Evolutionary conservation across 2,797 vertebrate species (phyloP), one percentile per base, ranked within the genome.

Genomic region (Crax fasciolata): DNA sequence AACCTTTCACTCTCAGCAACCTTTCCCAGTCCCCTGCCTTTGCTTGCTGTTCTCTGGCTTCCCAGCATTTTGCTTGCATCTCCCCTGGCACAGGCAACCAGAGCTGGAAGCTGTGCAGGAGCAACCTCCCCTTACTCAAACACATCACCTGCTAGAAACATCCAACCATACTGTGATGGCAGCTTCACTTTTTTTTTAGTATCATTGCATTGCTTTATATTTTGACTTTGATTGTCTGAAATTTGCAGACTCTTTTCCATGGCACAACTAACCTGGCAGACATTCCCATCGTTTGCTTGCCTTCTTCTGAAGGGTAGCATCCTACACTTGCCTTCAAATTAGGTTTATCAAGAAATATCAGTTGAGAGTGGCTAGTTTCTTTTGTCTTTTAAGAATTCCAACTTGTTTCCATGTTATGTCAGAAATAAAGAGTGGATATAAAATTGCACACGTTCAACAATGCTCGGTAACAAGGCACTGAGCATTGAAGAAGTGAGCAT

Each of bases 391-490:
- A 76, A 83, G 39, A 93, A 80, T 61, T 79, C 76, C 15, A 86
- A 24, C 51, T 59, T 70, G n/a, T 55, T 95, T 84, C 58, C 81
- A 8, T 70, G 7, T 6, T 51, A n/a, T 6, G 8, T 30, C 72
- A 83, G 30, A 70, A 71, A 58, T 82, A 70, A 78, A 23, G 18
- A n/a, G 4, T 25, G 73, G 62, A 25, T 72, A 82, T 44, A 85
- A 97, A 96, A 96, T 73, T 66, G 35, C 39, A 89, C 62, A 30
- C 75, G 70, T 86, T 95, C 38, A 89, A 95, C 84, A 94, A 95
- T 90, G n/a, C 81, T 93, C 30, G 1, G 65, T 94, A 97, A 88
- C 88, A 95, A 96, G 96, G 86, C 89, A 88, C 71, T 93, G 87
- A 93, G 84, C 70, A 89, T 87, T 63, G 66, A 24, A 94, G 82